Base-by-base conservation (phyloP, 2,113 vertebrate genomes). In the Zapornia atra region DNA sequence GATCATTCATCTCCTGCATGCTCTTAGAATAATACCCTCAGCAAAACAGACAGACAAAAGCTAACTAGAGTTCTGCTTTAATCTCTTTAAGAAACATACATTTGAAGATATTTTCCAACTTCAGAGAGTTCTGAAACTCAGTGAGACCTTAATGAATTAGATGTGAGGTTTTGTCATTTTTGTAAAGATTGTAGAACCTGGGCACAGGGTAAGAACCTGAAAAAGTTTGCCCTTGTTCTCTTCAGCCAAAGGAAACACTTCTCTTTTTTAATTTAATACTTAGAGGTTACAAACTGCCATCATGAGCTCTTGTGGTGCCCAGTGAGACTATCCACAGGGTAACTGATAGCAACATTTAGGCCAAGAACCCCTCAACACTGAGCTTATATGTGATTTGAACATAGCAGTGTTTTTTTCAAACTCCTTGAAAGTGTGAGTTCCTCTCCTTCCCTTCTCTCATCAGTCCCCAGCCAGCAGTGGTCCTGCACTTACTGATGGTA, bases 41-140 rank as follows among this genome's bases (percentile, higher is more conserved):
- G 98, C 94, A 97, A 98, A 98, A 98, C 94, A 98, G 96, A 86
- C 95, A 98, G 97, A 98, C 98, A 98, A 98, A 98, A 97, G 97
- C 97, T 96, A 97, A 98, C 97, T 90, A 97, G 97, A 94, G 96
- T 98, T 98, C 98, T 98, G 97, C 97, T 97, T 97, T 98, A 98
- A 98, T 98, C 98, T 98, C 94, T 97, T 98, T 98, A 98, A 95
- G 96, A 96, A 98, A 97, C 96, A 98, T 90, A 97, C 90, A 87
- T 91, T 96, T 94, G 86, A 96, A 95, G 93, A 96, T 92, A 93
- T 95, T 97, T 97, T 97, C 88, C 92, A 96, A 94, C 97, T 98
- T 97, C 89, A 96, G 96, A 97, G 95, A 85, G 92, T 90, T 97
- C 79, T 94, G 85, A 86, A 96, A 95, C 77, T 97, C 40, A 50